Evolutionary conservation across 2,113 vertebrate species (phyloP), one percentile per base, ranked within the genome.

Genomic region (Parotia lawesii): DNA sequence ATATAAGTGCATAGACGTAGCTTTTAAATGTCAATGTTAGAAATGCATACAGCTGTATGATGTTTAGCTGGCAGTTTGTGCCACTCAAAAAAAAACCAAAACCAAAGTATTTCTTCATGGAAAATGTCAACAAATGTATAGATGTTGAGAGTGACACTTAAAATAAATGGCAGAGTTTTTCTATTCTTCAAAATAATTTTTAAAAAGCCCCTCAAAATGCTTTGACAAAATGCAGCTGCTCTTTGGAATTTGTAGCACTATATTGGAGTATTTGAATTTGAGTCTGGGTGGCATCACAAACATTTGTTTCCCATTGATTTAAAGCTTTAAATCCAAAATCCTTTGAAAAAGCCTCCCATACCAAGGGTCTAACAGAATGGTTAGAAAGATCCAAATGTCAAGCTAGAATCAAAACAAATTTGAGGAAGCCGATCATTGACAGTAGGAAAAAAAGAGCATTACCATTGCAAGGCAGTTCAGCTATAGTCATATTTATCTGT

Each of bases 301-400:
- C 16, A 29, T 87, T 89, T 84, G 29, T 45, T 89, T 93, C 45
- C 28, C n/a, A 65, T n/a, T 79, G 62, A 79, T 75, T 87, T 87
- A 61, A 82, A 65, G 9, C 13, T 87, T 85, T 74, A 82, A 82
- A 95, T 64, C 47, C 16, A 78, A 81, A 90, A 62, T 66, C 10
- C 8, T 93, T 93, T 89, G 84, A 61, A 81, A 87, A 42, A 33
- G 0, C 7, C 3, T 67, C 9, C 20, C 11, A 27, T 47, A 81
- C 5, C 33, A 50, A 50, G 4, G 22, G 15, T 21, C 35, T 71
- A 58, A 38, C 57, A 74, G 47, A 72, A 47, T 28, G 8, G 5
- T 37, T 90, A 85, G 53, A 78, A 93, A 64, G 38, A 42, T 22
- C 9, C 21, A 50, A 23, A 54, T 44, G 29, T 51, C 23, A 75